Base-by-base conservation (phyloP, 2,888 invertebrate species). In the Tipula lateralis region DNA sequence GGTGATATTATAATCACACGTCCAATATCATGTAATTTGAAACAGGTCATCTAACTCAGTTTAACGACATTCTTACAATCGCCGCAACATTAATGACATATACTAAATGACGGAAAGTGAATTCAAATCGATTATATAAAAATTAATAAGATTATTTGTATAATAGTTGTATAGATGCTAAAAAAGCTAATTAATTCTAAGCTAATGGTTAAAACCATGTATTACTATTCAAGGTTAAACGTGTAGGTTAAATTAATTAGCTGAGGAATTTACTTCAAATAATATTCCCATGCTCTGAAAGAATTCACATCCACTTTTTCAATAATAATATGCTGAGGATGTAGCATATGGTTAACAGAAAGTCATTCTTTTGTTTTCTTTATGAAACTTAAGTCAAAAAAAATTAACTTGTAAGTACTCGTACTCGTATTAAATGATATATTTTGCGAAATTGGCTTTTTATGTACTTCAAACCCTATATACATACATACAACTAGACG, bases 11-110 rank as follows among this genome's bases (percentile, higher is more conserved):
- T 19, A 66, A 5, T 4, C 7, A 44, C 16, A 44, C 16, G n/a
- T n/a, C n/a, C n/a, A n/a, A n/a, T n/a, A n/a, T n/a, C n/a, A n/a
- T n/a, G n/a, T 44, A 44, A 44, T 44, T 4, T n/a, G n/a, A 44
- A 44, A 66, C 66, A 66, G 66, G 66, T 66, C 66, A 66, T 66
- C 66, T 66, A 66, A 66, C 66, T 24, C n/a, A n/a, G 16, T n/a
- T n/a, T n/a, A 13, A 44, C 66, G 66, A 24, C 66, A 66, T 66
- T 66, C 24, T 66, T 9, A 66, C 19, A 66, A 66, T 12, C 1
- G 3, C 24, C 24, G 66, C 12, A 24, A 66, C 66, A 50, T 50
- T 50, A 50, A 50, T 50, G 16, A 50, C 3, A 50, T n/a, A n/a
- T 16, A 16, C 16, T 16, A 16, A 50, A 50, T 7, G 16, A 19